A percentile compares a stretch with the other conserved stretches of the same genome.
phyloP scores from a whole-genome alignment of 1,140 invertebrate species.

The Drosophila nigromelanica region DNA sequence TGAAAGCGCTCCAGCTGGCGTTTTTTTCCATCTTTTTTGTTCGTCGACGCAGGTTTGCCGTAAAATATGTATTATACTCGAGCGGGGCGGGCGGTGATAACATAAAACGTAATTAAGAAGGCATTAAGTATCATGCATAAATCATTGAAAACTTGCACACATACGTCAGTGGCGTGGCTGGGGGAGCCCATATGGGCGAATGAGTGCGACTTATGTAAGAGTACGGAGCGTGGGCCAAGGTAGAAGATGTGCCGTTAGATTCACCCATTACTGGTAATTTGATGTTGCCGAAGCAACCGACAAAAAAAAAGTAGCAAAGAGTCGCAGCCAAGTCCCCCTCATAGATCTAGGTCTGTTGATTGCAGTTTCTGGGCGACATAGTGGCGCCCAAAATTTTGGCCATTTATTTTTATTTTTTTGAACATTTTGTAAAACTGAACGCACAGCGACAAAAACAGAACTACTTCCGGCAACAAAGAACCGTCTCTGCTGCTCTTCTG shows the following conservation, averaged over 20 bases:
- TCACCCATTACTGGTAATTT: slow-evolving; percentile 35
- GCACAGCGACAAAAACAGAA: slow-evolving; percentile 44
- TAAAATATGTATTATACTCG: slow-evolving; percentile 57
- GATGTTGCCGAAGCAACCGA: slow-evolving; percentile 12
- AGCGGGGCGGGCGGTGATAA: slow-evolving; percentile 15
- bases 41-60: slow-evolving; percentile 49
- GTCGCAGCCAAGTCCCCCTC: slow-evolving; percentile 37
- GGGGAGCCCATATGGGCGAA: neutral
- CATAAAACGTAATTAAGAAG: slow-evolving; percentile 81
- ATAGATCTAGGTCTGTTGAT: slow-evolving; percentile 72
- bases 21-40: slow-evolving; percentile 5
- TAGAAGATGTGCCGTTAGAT: slow-evolving; percentile 13
- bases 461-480: slow-evolving; percentile 52
- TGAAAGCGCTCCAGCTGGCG: slow-evolving; percentile 25
- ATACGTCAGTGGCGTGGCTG: neutral
- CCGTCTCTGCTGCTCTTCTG: slow-evolving; percentile 9
- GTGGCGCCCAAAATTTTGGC: slow-evolving; percentile 61
- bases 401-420: slow-evolving; percentile 51
- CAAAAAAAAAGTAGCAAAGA: slow-evolving; percentile 5
- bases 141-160: slow-evolving; percentile 66
- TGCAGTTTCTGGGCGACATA: slow-evolving; percentile 66
- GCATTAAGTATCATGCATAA: slow-evolving; percentile 78
- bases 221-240: neutral
- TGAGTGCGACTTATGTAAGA: neutral
- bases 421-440: slow-evolving; percentile 28